Conservation (phyloP, 2,113 vertebrate species). For the Collichthys lucidus region DNA sequence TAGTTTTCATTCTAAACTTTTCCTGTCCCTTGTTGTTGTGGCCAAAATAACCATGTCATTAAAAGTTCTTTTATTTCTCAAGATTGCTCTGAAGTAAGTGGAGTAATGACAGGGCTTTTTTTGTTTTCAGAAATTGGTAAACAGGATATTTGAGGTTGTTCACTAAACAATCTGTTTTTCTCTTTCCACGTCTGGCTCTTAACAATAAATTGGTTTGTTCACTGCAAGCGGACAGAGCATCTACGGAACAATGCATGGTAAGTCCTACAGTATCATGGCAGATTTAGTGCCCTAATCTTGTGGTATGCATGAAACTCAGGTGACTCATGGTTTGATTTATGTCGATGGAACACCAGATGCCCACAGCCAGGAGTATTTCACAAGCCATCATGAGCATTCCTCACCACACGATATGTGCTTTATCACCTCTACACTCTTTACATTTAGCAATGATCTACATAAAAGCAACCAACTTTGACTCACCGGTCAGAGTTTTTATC, state of each 20-base stretch:
- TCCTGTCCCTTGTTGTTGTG: constrained; percentile 31
- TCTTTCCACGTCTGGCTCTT: constrained; percentile 51
- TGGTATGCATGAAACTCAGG: constrained; percentile 42
- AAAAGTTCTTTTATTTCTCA: constrained; percentile 22
- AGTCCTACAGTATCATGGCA: constrained; percentile 54
- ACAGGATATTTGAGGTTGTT: constrained; percentile 60
- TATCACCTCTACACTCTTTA: not conserved
- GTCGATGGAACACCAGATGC: constrained; percentile 16
- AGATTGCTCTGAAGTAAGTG: constrained; percentile 15
- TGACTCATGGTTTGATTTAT: constrained; percentile 57
- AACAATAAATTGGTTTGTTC: constrained; percentile 70
- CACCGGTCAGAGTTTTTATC: not conserved
- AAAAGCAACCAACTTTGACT: not conserved
- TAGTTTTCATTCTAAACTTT: constrained; percentile 36
- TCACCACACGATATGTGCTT: not conserved
- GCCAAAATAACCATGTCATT: constrained; percentile 26
- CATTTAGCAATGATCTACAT: not conserved
- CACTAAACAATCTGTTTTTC: constrained; percentile 61
- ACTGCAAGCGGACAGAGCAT: constrained; percentile 60
- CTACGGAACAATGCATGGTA: constrained; percentile 66
- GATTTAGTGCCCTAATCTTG: constrained; percentile 49
- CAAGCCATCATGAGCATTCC: not conserved
- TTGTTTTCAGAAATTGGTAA: constrained; percentile 44
- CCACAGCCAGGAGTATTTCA: constrained; percentile 17
- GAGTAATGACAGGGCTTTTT: not conserved